Evolutionary conservation across 2,113 vertebrate species (phyloP).

Genomic region (Lepisosteus osseus): DNA sequence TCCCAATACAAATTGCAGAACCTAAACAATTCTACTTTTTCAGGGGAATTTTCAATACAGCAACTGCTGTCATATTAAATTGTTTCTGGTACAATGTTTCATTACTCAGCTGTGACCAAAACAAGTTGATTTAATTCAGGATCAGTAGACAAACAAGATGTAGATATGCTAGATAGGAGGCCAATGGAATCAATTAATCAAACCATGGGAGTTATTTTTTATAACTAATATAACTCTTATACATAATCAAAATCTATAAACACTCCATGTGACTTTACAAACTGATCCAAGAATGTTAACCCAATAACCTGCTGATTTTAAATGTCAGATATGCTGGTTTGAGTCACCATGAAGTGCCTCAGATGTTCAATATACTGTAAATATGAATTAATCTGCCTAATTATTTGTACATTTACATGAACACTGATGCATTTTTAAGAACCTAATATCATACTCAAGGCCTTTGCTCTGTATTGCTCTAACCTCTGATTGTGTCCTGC

Average conservation of each 20-base stretch:
- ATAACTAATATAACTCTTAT: no score
- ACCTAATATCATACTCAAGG: no score
- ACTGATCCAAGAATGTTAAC: not conserved
- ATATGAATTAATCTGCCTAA: not conserved
- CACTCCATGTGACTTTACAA: not conserved
- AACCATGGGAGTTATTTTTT: no score
- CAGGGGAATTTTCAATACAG: not conserved
- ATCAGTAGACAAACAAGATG: not conserved
- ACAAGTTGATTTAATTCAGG: conserved; percentile 1
- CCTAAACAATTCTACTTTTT: not conserved
- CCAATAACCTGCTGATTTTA: not conserved
- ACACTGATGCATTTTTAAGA: not conserved
- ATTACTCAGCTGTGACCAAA: not conserved
- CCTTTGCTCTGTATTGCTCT: no score
- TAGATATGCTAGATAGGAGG: no score
- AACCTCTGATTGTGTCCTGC: no score
- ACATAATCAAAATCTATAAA: not conserved
- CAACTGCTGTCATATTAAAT: conserved; percentile 1
- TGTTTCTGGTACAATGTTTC: not conserved
- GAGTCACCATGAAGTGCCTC: not conserved
- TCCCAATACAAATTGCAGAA: no score
- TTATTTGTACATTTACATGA: not conserved
- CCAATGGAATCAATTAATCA: no score
- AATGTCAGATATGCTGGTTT: not conserved
- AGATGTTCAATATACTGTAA: not conserved